These are phyloP conservation scores for Phortica okadai DNA, from an alignment of 2,888 invertebrate species.

Conservation along the genomic window DNA sequence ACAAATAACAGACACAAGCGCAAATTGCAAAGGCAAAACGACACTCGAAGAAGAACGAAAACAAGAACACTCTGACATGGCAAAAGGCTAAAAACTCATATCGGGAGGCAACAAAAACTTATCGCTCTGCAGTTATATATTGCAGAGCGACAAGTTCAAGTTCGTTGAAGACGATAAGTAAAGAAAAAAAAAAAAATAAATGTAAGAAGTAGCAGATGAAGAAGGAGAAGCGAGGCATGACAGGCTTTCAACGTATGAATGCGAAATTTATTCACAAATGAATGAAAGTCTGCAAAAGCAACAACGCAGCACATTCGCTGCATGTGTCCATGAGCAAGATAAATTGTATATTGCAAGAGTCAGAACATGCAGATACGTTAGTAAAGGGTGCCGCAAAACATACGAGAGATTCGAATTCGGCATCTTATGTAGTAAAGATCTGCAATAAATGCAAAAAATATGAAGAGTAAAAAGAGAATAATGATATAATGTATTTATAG, in stretches of 20 bases:
- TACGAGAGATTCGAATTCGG: not conserved
- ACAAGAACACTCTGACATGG: not conserved
- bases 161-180: not conserved
- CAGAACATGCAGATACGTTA: not conserved
- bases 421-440: no score
- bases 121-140: not conserved
- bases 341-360: not conserved
- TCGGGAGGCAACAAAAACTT: no score
- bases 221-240: not conserved
- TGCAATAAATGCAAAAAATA: no score
- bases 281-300: not conserved
- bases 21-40: not conserved
- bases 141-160: not conserved
- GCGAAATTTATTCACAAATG: not conserved
- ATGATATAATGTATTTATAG: no score
- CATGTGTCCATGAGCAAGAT: slow-evolving; percentile 7
- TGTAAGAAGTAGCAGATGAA: not conserved
- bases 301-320: not conserved
- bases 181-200: not conserved
- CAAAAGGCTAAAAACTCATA: not conserved
- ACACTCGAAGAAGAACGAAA: not conserved
- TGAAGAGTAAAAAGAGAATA: no score
- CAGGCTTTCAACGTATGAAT: not conserved
- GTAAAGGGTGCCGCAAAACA: not conserved
- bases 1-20: not conserved